Evolutionary conservation across 2,797 vertebrate species (phyloP).

Genomic region (Anniella stebbinsi): DNA sequence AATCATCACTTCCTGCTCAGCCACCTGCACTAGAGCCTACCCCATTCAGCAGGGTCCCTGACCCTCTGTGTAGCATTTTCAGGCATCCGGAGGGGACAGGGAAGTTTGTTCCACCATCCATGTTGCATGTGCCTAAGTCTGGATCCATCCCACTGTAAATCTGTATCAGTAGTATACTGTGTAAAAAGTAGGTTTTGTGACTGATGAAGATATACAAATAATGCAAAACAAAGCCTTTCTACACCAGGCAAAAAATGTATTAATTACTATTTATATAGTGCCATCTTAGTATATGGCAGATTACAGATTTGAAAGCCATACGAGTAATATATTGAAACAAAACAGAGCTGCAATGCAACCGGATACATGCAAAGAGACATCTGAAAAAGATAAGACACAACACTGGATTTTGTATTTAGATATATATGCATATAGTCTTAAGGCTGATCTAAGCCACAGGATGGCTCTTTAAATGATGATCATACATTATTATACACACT

Average conservation of each 20-base stretch:
- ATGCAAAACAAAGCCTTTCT: neutral
- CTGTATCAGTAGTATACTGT: neutral
- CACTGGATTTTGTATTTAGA: conserved; percentile 11
- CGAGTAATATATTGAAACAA: neutral
- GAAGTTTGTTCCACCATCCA: neutral
- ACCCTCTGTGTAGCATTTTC: neutral
- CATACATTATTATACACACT: neutral
- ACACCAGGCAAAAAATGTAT: neutral
- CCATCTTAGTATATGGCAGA: neutral
- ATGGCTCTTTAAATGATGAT: neutral
- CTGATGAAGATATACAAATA: neutral
- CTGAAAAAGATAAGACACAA: neutral
- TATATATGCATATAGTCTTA: conserved; percentile 9
- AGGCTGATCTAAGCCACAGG: conserved; percentile 16
- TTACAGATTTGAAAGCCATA: neutral
- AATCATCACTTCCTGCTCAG: neutral
- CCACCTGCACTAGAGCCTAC: too few relatives aligned
- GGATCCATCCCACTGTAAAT: neutral
- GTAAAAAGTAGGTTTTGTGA: neutral
- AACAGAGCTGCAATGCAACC: neutral
- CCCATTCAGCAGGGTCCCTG: neutral
- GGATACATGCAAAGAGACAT: conserved; percentile 23
- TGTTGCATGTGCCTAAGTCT: neutral
- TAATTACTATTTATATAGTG: neutral
- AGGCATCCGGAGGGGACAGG: neutral